Evolutionary conservation across 2,113 vertebrate genomes (phyloP), one percentile per base, ranked within the genome.

Genomic region (Aegotheles bennettii): DNA sequence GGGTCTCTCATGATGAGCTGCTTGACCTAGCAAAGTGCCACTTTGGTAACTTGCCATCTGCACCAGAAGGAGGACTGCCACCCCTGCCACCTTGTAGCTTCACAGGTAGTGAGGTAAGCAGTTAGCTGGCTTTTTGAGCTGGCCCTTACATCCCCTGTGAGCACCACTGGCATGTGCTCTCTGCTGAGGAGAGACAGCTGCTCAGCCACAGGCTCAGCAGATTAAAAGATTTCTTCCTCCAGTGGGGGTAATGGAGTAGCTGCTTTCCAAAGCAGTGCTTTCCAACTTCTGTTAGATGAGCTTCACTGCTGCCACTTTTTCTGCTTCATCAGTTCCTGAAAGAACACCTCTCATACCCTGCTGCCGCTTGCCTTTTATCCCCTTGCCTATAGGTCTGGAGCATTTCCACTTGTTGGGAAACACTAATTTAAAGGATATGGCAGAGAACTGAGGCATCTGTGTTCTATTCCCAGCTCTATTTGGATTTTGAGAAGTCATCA

Each of bases 61-160:
- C 97, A 71, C 98, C 98, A 64, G 97, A 97, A 89, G 99, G 98
- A 75, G 98, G 98, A 71, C 96, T 98, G 28, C 99, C 99, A 5
- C 96, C 97, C 5, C 94, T 99, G 90, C 99, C 98, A 24, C 96
- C 84, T 1, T 99, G 99, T 90, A 97, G 65, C 64, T 99, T 99
- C 97, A 99, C 99, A 53, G 99, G 99, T 89, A 99, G 99, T 87
- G 99, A 99, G 99, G 99, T 99, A 98, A 97, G 97, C 67, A 74
- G 51, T 36, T 38, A 16, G 35, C 12, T 15, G 63, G 40, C 42
- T 31, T 51, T 82, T 28, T 50, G 64, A 42, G 48, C 53, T 73
- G 65, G 24, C 25, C 16, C 36, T 54, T 59, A 0, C 4, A 13
- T 65, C 25, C 45, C 10, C 59, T 25, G 7, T 10, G 7, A 47